These are phyloP conservation scores for Drosophila ohnishii DNA, from an alignment of 1,140 invertebrate species.

Conservation along the genomic window DNA sequence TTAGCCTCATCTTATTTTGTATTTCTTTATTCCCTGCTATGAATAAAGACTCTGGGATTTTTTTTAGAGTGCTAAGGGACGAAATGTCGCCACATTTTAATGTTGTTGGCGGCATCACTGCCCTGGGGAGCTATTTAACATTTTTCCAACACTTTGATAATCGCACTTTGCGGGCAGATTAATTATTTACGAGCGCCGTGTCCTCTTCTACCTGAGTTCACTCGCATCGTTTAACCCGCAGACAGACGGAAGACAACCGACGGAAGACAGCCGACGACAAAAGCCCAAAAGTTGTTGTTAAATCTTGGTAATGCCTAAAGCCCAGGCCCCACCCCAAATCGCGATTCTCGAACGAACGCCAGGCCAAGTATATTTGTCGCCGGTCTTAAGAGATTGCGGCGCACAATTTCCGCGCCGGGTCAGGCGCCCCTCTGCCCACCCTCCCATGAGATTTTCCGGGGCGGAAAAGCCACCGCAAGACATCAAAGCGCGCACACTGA, in stretches of 20 bases:
- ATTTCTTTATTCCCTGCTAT: background rate
- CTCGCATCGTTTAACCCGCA: constrained; percentile 71
- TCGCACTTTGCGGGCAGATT: constrained; percentile 80
- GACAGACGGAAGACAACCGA: constrained; percentile 38
- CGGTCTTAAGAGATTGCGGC: constrained; percentile 80
- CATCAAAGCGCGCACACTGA: constrained; percentile 62
- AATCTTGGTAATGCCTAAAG: constrained; percentile 78
- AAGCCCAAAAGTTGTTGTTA: constrained; percentile 71
- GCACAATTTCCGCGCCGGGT: constrained; percentile 66
- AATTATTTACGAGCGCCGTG: constrained; percentile 77
- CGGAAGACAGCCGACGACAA: constrained; percentile 45
- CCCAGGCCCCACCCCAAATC: constrained; percentile 11
- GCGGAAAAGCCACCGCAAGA: constrained; percentile 40
- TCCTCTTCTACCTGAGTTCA: constrained; percentile 62
- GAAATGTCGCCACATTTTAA: constrained; percentile 78
- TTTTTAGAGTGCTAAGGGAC: constrained; percentile 2
- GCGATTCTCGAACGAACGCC: constrained; percentile 15
- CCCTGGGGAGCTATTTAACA: constrained; percentile 80
- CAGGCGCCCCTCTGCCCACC: constrained; percentile 10
- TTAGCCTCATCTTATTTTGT: too few relatives aligned
- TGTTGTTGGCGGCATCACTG: constrained; percentile 40
- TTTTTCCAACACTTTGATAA: constrained; percentile 82
- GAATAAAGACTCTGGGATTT: background rate
- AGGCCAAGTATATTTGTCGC: constrained; percentile 77
- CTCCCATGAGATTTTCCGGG: constrained; percentile 15